These are phyloP conservation scores for Nomada fabriciana DNA, from an alignment of 2,888 invertebrate species.

Conservation along the genomic window DNA sequence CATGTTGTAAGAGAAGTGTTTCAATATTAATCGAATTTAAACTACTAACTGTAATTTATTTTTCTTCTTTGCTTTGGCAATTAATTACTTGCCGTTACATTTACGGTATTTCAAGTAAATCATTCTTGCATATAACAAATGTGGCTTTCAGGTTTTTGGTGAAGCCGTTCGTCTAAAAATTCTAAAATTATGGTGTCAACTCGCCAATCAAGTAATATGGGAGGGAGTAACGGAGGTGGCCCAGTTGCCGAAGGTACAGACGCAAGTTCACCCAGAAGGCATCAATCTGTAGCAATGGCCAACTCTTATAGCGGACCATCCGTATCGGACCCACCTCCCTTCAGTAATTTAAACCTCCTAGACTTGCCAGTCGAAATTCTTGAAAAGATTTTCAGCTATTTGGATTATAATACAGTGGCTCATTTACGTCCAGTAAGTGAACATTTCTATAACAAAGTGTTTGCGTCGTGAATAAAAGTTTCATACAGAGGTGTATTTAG, in stretches of 20 bases:
- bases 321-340: constrained; percentile 65
- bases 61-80: not conserved
- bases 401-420: constrained; percentile 91
- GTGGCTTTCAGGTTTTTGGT: constrained; percentile 63
- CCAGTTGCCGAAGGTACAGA: constrained; percentile 77
- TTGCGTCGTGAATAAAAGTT: not conserved
- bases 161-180: constrained; percentile 39
- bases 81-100: not conserved
- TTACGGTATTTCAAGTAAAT: not conserved
- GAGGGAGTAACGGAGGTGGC: constrained; percentile 81
- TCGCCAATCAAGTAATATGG: constrained; percentile 86
- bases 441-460: not conserved
- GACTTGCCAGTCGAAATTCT: constrained; percentile 93
- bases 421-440: constrained; percentile 91
- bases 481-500: not conserved
- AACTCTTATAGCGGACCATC: constrained; percentile 68
- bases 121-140: not conserved
- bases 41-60: not conserved
- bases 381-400: constrained; percentile 91
- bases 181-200: constrained; percentile 85
- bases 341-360: constrained; percentile 85
- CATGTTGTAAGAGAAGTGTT: not conserved
- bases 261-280: constrained; percentile 73
- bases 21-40: not conserved
- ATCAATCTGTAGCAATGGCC: constrained; percentile 73